A percentile compares a stretch with the other conserved stretches of the same genome.
phyloP scores from a whole-genome alignment of 1,140 invertebrate genomes.

The Drosophila sucinea region DNA sequence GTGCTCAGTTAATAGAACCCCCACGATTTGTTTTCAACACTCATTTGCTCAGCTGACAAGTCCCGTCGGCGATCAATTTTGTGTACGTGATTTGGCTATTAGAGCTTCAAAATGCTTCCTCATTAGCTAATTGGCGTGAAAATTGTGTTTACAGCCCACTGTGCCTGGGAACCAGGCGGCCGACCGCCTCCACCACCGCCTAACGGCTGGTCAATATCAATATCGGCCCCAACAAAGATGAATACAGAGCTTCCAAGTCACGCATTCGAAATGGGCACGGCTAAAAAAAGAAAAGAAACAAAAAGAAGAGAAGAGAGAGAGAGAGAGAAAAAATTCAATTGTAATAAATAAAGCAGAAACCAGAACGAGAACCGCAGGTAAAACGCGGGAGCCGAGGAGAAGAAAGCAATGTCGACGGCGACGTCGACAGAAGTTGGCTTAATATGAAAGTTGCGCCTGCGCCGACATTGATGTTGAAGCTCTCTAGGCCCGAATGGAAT shows the following conservation, averaged over 20 bases:
- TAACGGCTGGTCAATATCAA: slow-evolving; percentile 43
- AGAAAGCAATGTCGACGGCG: slow-evolving; percentile 57
- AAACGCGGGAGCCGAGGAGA: slow-evolving; percentile 53
- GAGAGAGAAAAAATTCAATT: slow-evolving; percentile 30
- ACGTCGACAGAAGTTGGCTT: slow-evolving; percentile 26
- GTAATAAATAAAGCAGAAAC: slow-evolving; percentile 60
- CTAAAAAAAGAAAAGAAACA: slow-evolving; percentile 49
- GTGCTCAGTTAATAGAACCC: slow-evolving; percentile 48
- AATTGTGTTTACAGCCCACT: slow-evolving; percentile 54
- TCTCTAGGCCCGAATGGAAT: slow-evolving; percentile 40
- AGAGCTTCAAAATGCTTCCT: slow-evolving; percentile 61
- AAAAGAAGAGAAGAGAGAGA: slow-evolving; percentile 17
- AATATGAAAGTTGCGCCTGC: slow-evolving; percentile 80
- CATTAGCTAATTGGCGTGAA: slow-evolving; percentile 78
- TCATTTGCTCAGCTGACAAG: slow-evolving; percentile 55
- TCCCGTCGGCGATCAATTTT: slow-evolving; percentile 36
- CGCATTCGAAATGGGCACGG: slow-evolving; percentile 76
- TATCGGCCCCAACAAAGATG: slow-evolving; percentile 30
- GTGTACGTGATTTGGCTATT: slow-evolving; percentile 62
- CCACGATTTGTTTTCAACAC: slow-evolving; percentile 48
- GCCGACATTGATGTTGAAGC: slow-evolving; percentile 46
- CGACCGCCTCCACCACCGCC: slow-evolving; percentile 11
- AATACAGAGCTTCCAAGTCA: slow-evolving; percentile 62
- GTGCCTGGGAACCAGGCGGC: slow-evolving; percentile 54
- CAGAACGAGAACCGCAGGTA: slow-evolving; percentile 55